Percentiles rank a stretch among this genome's conserved stretches.
Conservation (phyloP, 2,113 vertebrate species). For the Neodontobutis hainanensis region DNA sequence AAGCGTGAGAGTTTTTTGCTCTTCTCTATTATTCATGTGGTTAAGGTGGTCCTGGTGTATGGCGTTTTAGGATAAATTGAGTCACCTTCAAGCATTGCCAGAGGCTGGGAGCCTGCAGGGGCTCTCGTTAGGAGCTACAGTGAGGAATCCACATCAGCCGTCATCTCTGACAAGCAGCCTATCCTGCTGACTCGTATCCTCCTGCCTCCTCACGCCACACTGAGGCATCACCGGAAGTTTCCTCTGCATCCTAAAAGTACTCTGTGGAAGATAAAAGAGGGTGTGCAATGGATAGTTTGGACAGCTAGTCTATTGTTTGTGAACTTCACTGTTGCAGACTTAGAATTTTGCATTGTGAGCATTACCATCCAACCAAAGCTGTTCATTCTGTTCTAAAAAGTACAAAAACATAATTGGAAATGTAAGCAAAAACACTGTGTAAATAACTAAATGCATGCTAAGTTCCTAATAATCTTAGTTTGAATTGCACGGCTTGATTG, state of each 20-base stretch:
- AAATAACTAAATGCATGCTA: too few relatives aligned
- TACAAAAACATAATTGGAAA: too few relatives aligned
- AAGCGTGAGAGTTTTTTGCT: conserved; percentile 21
- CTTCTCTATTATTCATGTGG: conserved; percentile 38
- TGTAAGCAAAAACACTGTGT: too few relatives aligned
- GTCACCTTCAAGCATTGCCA: conserved; percentile 52
- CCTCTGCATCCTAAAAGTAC: not conserved
- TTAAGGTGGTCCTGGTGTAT: conserved; percentile 29
- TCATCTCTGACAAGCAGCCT: conserved; percentile 34
- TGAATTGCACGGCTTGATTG: too few relatives aligned
- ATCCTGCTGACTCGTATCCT: conserved; percentile 34
- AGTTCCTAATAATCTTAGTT: too few relatives aligned
- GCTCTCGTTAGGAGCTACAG: conserved; percentile 47
- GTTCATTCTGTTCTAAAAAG: too few relatives aligned
- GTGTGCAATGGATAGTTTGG: conserved; percentile 1
- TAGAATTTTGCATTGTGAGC: not conserved
- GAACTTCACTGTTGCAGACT: not conserved
- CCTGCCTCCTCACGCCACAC: conserved; percentile 5
- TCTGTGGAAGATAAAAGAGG: not conserved
- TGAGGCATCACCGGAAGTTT: conserved; percentile 16
- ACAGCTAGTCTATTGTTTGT: conserved; percentile 4
- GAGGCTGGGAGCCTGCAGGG: conserved; percentile 39
- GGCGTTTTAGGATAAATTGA: conserved; percentile 33
- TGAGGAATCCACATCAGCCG: conserved; percentile 43
- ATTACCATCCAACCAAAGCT: too few relatives aligned